These are phyloP conservation scores for Antigone vipio DNA, from an alignment of 2,113 vertebrate species.

Conservation along the genomic window DNA sequence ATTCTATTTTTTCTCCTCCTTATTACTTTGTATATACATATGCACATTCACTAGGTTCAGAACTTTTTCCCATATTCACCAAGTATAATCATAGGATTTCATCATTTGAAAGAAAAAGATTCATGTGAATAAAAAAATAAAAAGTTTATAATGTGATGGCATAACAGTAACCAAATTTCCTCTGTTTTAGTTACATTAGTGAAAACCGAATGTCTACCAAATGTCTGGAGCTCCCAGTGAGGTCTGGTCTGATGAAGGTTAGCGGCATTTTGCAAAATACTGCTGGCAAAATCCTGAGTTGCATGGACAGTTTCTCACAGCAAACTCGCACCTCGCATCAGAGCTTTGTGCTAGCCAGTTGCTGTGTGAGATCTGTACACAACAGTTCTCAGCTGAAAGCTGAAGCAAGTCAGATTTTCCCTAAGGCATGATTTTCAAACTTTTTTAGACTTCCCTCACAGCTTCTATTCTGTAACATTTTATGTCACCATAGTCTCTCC, in stretches of 20 bases:
- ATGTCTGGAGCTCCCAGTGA: neutral
- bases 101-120: neutral
- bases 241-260: neutral
- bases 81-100: neutral
- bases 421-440: neutral
- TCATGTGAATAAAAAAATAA: neutral
- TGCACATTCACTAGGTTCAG: accelerated
- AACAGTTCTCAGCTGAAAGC: neutral
- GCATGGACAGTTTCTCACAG: neutral
- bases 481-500: neutral
- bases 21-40: neutral
- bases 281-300: neutral
- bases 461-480: neutral
- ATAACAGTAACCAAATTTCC: neutral
- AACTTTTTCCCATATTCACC: neutral
- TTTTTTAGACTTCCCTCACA: neutral
- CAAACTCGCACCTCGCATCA: neutral
- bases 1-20: neutral
- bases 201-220: neutral
- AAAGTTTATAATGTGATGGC: neutral
- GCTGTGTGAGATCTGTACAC: neutral
- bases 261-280: neutral
- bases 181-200: neutral
- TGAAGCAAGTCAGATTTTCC: neutral
- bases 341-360: neutral